phyloP scores from a whole-genome alignment of 1,140 invertebrate genomes.

The Cydia fagiglandana region DNA sequence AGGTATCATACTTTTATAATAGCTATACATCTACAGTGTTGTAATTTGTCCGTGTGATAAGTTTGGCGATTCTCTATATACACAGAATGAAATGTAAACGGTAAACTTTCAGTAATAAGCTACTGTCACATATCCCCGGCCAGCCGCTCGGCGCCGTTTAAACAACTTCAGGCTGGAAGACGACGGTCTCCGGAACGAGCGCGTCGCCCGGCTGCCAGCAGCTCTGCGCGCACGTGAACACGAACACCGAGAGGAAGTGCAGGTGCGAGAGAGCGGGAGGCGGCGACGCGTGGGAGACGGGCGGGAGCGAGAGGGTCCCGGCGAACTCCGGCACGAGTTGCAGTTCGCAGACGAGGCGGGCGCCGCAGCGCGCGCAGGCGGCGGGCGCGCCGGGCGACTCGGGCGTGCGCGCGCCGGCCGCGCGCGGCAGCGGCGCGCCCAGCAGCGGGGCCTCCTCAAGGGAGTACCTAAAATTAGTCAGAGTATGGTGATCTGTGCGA shows the following conservation, averaged over 20 bases:
- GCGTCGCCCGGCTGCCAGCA: conserved; percentile 88
- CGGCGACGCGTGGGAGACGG: conserved; percentile 50
- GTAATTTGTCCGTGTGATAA: too few relatives aligned
- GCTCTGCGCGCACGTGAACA: conserved; percentile 90
- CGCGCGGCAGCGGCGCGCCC: conserved; percentile 72
- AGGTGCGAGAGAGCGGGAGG: conserved; percentile 71
- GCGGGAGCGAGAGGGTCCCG: conserved; percentile 80
- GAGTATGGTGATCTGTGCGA: not conserved
- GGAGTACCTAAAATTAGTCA: conserved; percentile 81
- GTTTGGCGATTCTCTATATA: too few relatives aligned
- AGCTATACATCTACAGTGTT: not conserved
- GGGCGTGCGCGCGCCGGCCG: conserved; percentile 35
- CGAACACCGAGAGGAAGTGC: conserved; percentile 90
- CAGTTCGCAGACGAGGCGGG: conserved; percentile 87
- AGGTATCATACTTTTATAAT: not conserved
- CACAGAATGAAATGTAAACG: not conserved
- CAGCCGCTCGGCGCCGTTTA: conserved; percentile 38
- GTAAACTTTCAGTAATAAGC: not conserved
- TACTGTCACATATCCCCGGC: not conserved
- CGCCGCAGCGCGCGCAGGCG: conserved; percentile 85
- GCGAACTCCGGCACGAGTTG: conserved; percentile 90
- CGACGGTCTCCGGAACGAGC: conserved; percentile 84
- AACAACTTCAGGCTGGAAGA: conserved; percentile 86
- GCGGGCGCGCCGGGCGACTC: conserved; percentile 65
- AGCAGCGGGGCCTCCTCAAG: conserved; percentile 84